Evolutionary conservation across 2,888 invertebrate species (phyloP).

Genomic region (Zootermopsis nevadensis): DNA sequence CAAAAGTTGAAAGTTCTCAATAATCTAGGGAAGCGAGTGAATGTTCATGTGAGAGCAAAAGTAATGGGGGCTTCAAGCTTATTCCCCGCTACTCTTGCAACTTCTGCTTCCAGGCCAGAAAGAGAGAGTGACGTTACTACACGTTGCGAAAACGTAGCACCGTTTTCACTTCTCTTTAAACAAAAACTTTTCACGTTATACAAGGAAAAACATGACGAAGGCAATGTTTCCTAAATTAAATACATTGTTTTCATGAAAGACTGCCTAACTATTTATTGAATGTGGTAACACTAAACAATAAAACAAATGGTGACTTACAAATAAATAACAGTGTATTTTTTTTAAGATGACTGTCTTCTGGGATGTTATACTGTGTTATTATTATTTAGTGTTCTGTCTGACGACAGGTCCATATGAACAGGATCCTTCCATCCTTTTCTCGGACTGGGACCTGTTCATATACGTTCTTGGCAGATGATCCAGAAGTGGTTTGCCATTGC

Average conservation of each 20-base stretch:
- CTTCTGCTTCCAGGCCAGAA: slow-evolving; percentile 31
- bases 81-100: slow-evolving; percentile 29
- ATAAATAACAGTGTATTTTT: no score
- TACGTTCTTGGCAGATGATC: no score
- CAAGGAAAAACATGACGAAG: neutral
- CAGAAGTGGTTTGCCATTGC: no score
- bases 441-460: no score
- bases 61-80: neutral
- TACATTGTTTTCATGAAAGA: neutral
- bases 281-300: no score
- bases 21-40: slow-evolving; percentile 16
- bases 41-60: slow-evolving; percentile 34
- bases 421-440: no score
- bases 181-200: neutral
- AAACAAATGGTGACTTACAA: no score
- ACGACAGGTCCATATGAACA: no score
- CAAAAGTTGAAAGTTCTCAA: slow-evolving; percentile 35
- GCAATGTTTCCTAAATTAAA: neutral
- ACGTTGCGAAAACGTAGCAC: slow-evolving; percentile 32
- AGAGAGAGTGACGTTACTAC: slow-evolving; percentile 36
- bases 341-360: no score
- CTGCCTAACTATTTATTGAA: no score
- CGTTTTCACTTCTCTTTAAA: slow-evolving; percentile 15
- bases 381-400: no score
- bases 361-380: no score